Evolutionary conservation across 2,113 vertebrate genomes (phyloP), one percentile per base, ranked within the genome.

Genomic region (Leiothrix lutea): DNA sequence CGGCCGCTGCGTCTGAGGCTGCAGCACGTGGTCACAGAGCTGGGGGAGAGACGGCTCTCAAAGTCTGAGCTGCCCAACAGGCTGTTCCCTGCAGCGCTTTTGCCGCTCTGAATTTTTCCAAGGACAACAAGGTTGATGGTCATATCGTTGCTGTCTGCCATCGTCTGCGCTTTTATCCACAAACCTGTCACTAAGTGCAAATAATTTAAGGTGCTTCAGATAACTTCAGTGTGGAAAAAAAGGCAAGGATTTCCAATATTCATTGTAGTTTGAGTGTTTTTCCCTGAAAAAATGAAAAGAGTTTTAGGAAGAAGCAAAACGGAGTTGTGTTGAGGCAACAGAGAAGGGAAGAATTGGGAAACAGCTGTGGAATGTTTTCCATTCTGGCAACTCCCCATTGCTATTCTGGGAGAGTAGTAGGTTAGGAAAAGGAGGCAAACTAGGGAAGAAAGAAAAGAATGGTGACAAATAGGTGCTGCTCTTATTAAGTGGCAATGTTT

Each of bases 11-110:
- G 58, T 11, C 98, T 96, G 0, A 98, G 93, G 48, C 50, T 88
- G 23, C 96, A 98, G 13, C 79, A 3, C 1, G 61, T 74, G 3
- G 98, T 98, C 89, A 98, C 90, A 4, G 98, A 97, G 45, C 92
- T 70, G 2, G 96, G 98, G 31, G 88, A 97, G 18, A 95, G 6
- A 3, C 38, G 82, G 9, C 98, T 98, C 33, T 86, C 78, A 25
- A 99, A 99, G 70, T 98, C 98, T 2, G 64, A 69, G 28, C 98
- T 99, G 61, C 98, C 98, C 95, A 99, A 88, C 65, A 99, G 97
- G 60, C 97, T 97, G 36, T 99, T 99, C 66, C 98, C 98, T 60
- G 98, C 96, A 77, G 98, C 97, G 19, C 99, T 99, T 95, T 99
- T 98, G 50, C 99, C 98, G 86, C 96, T 98, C 90, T 99, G 98